phyloP scores from a whole-genome alignment of 1,140 invertebrate genomes.

The Phortica variegata region DNA sequence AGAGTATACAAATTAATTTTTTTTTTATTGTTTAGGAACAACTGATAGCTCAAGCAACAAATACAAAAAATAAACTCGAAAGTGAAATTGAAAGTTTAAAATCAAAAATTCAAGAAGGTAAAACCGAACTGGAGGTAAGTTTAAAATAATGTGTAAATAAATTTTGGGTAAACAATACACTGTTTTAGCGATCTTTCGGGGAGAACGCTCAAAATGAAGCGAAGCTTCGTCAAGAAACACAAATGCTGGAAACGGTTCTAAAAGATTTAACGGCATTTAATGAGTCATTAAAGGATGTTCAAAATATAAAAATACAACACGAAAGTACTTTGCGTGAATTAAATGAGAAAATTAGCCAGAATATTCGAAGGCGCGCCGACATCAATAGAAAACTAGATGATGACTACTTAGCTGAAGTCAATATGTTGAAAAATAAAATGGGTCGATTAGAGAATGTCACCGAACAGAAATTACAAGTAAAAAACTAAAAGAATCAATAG shows the following conservation, averaged over 20 bases:
- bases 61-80: slow-evolving; percentile 8
- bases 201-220: too few relatives aligned
- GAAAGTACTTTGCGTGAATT: neutral
- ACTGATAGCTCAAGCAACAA: slow-evolving; percentile 2
- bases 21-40: slow-evolving; percentile 17
- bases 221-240: too few relatives aligned
- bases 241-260: too few relatives aligned
- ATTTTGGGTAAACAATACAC: too few relatives aligned
- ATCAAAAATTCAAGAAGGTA: slow-evolving; percentile 21
- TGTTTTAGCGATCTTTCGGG: too few relatives aligned
- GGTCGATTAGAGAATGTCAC: slow-evolving; percentile 58
- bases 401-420: slow-evolving; percentile 34
- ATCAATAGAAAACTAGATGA: slow-evolving; percentile 40
- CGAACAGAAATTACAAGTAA: slow-evolving; percentile 57
- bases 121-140: slow-evolving; percentile 25
- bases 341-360: neutral
- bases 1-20: too few relatives aligned
- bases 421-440: slow-evolving; percentile 28
- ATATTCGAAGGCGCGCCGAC: neutral
- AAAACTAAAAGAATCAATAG: slow-evolving; percentile 28
- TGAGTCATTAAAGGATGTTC: too few relatives aligned
- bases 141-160: neutral
- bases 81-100: slow-evolving; percentile 26
- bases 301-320: neutral
- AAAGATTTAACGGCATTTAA: too few relatives aligned